These are phyloP conservation scores for Chymomyza caudatula DNA, from an alignment of 2,888 invertebrate genomes.

Conservation along the genomic window DNA sequence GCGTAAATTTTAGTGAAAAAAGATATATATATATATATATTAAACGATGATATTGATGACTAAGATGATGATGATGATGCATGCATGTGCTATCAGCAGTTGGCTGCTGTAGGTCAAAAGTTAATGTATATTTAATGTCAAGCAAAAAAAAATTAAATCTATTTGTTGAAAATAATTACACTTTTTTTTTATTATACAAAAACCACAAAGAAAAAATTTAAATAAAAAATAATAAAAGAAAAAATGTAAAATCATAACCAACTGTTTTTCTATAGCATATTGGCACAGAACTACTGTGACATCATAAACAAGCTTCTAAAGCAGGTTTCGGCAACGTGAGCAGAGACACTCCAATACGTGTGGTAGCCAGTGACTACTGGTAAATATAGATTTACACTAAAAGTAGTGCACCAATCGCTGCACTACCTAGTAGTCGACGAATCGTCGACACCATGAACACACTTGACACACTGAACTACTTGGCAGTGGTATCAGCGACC, in stretches of 20 bases:
- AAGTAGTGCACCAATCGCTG: too few relatives aligned
- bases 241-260: background rate
- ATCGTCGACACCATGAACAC: too few relatives aligned
- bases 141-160: constrained; percentile 52
- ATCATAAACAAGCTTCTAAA: too few relatives aligned
- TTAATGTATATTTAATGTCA: constrained; percentile 69
- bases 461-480: too few relatives aligned
- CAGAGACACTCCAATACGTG: too few relatives aligned
- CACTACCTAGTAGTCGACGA: too few relatives aligned
- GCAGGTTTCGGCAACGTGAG: too few relatives aligned
- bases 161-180: constrained; percentile 66
- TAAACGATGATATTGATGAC: constrained; percentile 31
- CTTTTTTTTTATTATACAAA: constrained; percentile 67
- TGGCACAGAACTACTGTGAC: too few relatives aligned
- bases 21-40: constrained; percentile 36
- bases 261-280: background rate
- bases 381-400: too few relatives aligned
- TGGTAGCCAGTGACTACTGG: too few relatives aligned
- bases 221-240: constrained; percentile 26
- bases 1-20: constrained; percentile 73
- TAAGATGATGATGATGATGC: constrained; percentile 14
- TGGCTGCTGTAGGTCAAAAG: constrained; percentile 27
- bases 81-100: background rate
- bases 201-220: constrained; percentile 45
- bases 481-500: too few relatives aligned